These are phyloP conservation scores for Aphelenchoides besseyi DNA, from an alignment of 1,140 invertebrate genomes.

Conservation along the genomic window DNA sequence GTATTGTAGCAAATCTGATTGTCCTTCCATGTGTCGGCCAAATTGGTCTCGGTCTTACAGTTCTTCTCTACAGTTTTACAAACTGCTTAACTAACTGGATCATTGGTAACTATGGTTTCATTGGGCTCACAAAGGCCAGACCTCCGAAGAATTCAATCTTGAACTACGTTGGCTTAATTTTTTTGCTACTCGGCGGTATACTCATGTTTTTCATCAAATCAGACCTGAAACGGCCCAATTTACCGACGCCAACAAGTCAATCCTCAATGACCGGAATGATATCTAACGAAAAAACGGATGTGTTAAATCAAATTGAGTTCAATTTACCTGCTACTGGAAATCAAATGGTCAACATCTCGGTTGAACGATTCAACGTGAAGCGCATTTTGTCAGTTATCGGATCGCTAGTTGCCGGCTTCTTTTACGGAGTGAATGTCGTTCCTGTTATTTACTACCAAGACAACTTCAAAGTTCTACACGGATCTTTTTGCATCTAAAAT, in stretches of 20 bases:
- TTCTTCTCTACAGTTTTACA: constrained; percentile 10
- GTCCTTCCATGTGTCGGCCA: constrained; percentile 15
- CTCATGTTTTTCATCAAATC: constrained; percentile 10
- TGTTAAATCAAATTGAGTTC: not conserved
- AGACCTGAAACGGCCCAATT: not conserved
- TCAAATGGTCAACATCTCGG: not conserved
- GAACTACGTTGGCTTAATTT: constrained; percentile 12
- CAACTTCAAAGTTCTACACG: not conserved
- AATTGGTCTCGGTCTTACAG: constrained; percentile 8
- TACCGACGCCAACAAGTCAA: not conserved
- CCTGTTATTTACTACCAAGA: constrained; percentile 12
- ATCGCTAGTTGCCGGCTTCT: constrained; percentile 7
- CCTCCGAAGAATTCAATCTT: not conserved
- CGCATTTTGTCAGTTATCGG: not conserved
- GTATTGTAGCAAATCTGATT: constrained; percentile 13
- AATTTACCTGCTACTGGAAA: not conserved
- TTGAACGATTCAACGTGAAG: not conserved
- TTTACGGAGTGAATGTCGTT: constrained; percentile 6
- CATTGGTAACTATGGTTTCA: constrained; percentile 6
- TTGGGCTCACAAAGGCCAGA: constrained; percentile 9
- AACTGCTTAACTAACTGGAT: constrained; percentile 9
- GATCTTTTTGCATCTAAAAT: too few relatives aligned
- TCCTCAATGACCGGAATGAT: constrained; percentile 2
- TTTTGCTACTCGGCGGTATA: constrained; percentile 5
- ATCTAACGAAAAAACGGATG: not conserved